phyloP scores from a whole-genome alignment of 2,113 vertebrate species.

The Coptodon bakossiorum region DNA sequence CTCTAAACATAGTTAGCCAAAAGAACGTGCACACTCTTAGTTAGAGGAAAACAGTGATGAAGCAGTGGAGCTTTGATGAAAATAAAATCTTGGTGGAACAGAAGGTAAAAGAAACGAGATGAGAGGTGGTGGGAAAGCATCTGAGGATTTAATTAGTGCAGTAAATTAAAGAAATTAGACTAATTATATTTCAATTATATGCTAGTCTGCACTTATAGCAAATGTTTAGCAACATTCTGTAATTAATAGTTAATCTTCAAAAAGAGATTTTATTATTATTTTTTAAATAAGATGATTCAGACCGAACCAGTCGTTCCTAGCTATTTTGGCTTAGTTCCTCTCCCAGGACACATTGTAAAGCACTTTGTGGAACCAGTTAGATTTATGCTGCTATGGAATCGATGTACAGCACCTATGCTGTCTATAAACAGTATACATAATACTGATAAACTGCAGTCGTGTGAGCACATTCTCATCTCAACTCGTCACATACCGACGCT shows the following conservation, averaged over 20 bases:
- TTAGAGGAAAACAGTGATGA: background rate
- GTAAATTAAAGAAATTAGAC: background rate
- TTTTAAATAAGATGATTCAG: background rate
- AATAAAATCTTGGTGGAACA: background rate
- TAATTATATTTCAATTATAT: background rate
- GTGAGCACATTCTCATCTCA: background rate
- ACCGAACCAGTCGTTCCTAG: background rate
- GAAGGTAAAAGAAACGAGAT: background rate
- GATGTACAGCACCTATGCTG: background rate
- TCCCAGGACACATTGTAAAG: background rate
- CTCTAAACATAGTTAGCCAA: background rate
- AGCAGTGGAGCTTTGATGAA: background rate
- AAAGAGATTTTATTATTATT: background rate
- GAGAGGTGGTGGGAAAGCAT: background rate
- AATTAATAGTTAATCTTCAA: background rate
- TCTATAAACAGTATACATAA: rapidly evolving
- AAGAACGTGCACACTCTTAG: background rate
- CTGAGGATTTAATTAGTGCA: background rate
- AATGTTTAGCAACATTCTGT: background rate
- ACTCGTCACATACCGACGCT: background rate
- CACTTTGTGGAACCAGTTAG: background rate
- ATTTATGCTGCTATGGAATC: rapidly evolving
- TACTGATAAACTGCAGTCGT: background rate
- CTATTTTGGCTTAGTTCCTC: background rate
- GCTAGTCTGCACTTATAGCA: background rate